These are phyloP conservation scores for Nerophis lumbriciformis DNA, from an alignment of 2,113 vertebrate species.

Conservation along the genomic window DNA sequence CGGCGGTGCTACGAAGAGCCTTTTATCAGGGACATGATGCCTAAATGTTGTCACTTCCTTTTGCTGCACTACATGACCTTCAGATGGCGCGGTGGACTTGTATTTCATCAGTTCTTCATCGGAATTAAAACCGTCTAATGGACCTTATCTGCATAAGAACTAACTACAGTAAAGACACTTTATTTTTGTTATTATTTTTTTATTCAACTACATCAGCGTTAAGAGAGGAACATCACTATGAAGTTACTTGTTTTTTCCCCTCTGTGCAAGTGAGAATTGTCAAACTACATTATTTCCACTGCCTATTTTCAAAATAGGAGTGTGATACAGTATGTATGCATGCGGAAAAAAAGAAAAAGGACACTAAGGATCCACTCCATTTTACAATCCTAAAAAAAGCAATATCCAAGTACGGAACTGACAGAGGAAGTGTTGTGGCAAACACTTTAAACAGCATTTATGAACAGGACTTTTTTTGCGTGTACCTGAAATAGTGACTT, in stretches of 20 bases:
- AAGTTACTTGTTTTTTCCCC: slow-evolving; percentile 9
- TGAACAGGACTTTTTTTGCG: slow-evolving; percentile 15
- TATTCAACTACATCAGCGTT: slow-evolving; percentile 37
- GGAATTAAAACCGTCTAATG: slow-evolving; percentile 26
- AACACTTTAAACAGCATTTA: slow-evolving; percentile 38
- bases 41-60: slow-evolving; percentile 17
- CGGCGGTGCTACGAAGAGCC: slow-evolving; percentile 17
- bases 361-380: not conserved
- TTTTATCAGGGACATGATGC: slow-evolving; percentile 21
- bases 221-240: slow-evolving; percentile 14
- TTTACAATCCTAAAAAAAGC: slow-evolving; percentile 6
- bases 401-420: slow-evolving; percentile 14
- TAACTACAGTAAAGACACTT: slow-evolving; percentile 11
- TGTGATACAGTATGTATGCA: not conserved
- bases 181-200: slow-evolving; percentile 13
- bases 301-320: slow-evolving; percentile 31
- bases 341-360: slow-evolving; percentile 3
- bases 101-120: slow-evolving; percentile 30
- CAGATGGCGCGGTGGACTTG: slow-evolving; percentile 17
- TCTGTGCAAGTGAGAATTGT: not conserved
- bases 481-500: slow-evolving; percentile 6
- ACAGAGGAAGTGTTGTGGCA: slow-evolving; percentile 16
- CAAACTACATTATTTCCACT: slow-evolving; percentile 28
- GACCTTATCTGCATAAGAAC: slow-evolving; percentile 25
- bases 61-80: slow-evolving; percentile 24